phyloP scores from a whole-genome alignment of 1,140 invertebrate genomes.

The Zaprionus taronus region DNA sequence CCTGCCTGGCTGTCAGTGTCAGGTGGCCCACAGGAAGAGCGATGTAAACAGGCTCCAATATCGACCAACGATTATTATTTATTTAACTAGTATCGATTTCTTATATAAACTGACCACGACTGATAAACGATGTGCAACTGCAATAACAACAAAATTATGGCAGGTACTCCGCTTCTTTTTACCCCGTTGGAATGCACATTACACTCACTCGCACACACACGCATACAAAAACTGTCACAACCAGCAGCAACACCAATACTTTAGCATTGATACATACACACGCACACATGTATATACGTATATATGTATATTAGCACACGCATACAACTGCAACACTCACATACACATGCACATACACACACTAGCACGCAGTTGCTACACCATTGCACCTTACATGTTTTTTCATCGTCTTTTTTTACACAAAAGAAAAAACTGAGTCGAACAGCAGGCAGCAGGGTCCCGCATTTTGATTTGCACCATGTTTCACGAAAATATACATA shows the following conservation, averaged over 20 bases:
- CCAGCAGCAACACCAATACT: conserved; percentile 45
- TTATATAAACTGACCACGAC: conserved; percentile 32
- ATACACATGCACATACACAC: conserved; percentile 23
- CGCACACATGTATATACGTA: conserved; percentile 4
- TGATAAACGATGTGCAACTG: conserved; percentile 57
- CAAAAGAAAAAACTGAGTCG: conserved; percentile 69
- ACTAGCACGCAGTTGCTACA: conserved; percentile 53
- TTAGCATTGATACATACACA: conserved; percentile 38
- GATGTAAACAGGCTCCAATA: conserved; percentile 45
- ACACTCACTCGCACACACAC: conserved; percentile 46
- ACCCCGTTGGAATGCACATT: conserved; percentile 82
- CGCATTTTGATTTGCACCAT: conserved; percentile 60
- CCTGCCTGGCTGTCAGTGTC: conserved; percentile 20
- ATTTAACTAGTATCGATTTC: conserved; percentile 39
- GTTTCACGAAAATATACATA: conserved; percentile 36
- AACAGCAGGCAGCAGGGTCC: conserved; percentile 14
- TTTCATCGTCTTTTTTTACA: conserved; percentile 60
- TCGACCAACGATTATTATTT: conserved; percentile 40
- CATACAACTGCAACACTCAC: conserved; percentile 12
- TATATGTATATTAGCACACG: conserved; percentile 4
- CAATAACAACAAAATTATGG: conserved; percentile 29
- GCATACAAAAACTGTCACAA: conserved; percentile 65
- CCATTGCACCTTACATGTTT: conserved; percentile 78
- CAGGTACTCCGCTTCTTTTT: conserved; percentile 60
- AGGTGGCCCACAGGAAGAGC: conserved; percentile 30